Evolutionary conservation across 2,888 invertebrate species (phyloP).

Genomic region (Pemphredon lugubris): DNA sequence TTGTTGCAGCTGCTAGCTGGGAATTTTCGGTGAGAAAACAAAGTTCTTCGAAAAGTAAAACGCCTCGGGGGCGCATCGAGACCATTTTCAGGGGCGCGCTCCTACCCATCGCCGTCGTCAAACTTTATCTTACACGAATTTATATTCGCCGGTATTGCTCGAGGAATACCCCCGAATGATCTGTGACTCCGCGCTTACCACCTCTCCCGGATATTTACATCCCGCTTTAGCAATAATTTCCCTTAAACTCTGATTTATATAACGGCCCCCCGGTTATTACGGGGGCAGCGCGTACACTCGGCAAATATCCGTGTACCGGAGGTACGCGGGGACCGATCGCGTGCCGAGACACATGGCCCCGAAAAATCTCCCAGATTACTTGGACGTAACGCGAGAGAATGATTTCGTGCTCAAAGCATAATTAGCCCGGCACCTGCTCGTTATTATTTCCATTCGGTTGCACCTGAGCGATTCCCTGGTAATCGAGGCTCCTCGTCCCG

Average conservation of each 20-base stretch:
- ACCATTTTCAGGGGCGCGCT: slow-evolving; percentile 40
- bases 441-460: slow-evolving; percentile 50
- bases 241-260: no score
- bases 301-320: no score
- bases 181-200: slow-evolving; percentile 29
- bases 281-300: no score
- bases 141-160: slow-evolving; percentile 35
- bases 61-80: slow-evolving; percentile 60
- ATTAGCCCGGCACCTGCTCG: slow-evolving; percentile 50
- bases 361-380: neutral
- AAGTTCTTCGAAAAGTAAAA: slow-evolving; percentile 67
- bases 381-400: neutral
- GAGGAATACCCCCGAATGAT: slow-evolving; percentile 12
- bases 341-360: neutral
- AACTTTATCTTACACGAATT: slow-evolving; percentile 56
- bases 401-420: slow-evolving; percentile 31
- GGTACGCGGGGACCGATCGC: no score
- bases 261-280: no score
- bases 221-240: no score
- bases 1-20: slow-evolving; percentile 66
- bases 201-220: no score
- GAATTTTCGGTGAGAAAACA: slow-evolving; percentile 68
- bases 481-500: slow-evolving; percentile 49
- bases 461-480: slow-evolving; percentile 56
- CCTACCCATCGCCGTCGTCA: slow-evolving; percentile 35